Evolutionary conservation across 2,888 invertebrate genomes (phyloP).

Genomic region (Catocala nupta): DNA sequence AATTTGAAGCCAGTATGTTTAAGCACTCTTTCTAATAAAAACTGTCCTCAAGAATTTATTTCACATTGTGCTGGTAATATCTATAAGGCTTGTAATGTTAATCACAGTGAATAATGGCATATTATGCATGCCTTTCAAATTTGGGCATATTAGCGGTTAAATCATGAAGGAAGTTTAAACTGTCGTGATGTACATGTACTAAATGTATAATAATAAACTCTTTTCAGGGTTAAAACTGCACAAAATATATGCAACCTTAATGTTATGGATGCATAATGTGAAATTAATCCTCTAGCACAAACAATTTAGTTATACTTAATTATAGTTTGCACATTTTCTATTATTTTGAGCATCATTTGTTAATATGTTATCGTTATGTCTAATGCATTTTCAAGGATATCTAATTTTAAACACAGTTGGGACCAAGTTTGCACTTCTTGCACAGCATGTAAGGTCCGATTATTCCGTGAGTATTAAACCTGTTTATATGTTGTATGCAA

Average conservation of each 20-base stretch:
- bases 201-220: too few species aligned
- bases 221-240: too few species aligned
- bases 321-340: slow-evolving; percentile 42
- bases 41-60: slow-evolving; percentile 31
- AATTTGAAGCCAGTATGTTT: slow-evolving; percentile 35
- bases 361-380: slow-evolving; percentile 34
- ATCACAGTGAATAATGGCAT: too few species aligned
- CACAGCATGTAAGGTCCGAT: slow-evolving; percentile 41
- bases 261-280: slow-evolving; percentile 26
- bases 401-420: slow-evolving; percentile 43
- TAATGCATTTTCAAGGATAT: slow-evolving; percentile 50
- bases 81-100: neutral
- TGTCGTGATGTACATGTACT: too few species aligned
- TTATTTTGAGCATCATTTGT: slow-evolving; percentile 33
- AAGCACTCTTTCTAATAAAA: slow-evolving; percentile 30
- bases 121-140: too few species aligned
- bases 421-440: slow-evolving; percentile 50
- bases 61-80: slow-evolving; percentile 29
- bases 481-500: slow-evolving; percentile 55
- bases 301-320: slow-evolving; percentile 42
- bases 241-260: neutral
- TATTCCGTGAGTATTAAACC: slow-evolving; percentile 44
- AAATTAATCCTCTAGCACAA: slow-evolving; percentile 37
- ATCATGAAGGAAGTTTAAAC: too few species aligned
- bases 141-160: too few species aligned